Conservation (phyloP, 2,888 invertebrate species). For the Eristalinus aeneus region DNA sequence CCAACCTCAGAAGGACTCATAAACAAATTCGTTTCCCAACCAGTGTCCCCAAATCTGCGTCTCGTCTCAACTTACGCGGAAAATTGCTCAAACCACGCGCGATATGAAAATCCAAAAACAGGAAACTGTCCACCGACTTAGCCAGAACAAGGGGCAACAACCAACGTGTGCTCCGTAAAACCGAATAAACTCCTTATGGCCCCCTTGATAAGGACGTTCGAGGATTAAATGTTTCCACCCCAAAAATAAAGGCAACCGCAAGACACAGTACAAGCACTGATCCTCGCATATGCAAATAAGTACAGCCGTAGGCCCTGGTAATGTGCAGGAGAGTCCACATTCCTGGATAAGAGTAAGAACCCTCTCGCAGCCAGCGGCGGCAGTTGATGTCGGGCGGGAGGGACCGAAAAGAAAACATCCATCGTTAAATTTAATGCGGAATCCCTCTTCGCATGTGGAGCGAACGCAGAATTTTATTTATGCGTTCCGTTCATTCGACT, state of each 20-base stretch:
- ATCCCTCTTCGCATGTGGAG: constrained; percentile 32
- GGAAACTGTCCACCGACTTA: background rate
- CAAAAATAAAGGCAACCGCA: background rate
- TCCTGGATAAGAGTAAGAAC: constrained; percentile 5
- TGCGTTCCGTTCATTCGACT: background rate
- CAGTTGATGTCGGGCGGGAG: background rate
- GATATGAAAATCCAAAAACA: background rate
- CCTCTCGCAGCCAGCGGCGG: background rate
- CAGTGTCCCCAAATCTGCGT: no score
- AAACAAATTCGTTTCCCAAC: no score
- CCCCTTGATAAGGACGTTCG: constrained; percentile 19
- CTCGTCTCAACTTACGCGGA: no score
- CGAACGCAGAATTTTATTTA: constrained; percentile 44
- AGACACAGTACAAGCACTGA: constrained; percentile 8
- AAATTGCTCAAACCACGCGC: no score
- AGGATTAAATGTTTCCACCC: background rate
- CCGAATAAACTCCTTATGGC: constrained; percentile 16
- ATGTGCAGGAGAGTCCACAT: constrained; percentile 24
- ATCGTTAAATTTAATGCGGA: constrained; percentile 48
- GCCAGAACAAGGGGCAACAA: background rate
- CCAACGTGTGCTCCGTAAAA: background rate
- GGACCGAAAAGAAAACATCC: constrained; percentile 13
- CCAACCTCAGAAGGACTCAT: no score
- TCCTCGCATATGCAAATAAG: constrained; percentile 39
- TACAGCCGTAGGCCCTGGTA: constrained; percentile 20